Conservation (phyloP, 2,888 invertebrate species). For the Cactoblastis cactorum region DNA sequence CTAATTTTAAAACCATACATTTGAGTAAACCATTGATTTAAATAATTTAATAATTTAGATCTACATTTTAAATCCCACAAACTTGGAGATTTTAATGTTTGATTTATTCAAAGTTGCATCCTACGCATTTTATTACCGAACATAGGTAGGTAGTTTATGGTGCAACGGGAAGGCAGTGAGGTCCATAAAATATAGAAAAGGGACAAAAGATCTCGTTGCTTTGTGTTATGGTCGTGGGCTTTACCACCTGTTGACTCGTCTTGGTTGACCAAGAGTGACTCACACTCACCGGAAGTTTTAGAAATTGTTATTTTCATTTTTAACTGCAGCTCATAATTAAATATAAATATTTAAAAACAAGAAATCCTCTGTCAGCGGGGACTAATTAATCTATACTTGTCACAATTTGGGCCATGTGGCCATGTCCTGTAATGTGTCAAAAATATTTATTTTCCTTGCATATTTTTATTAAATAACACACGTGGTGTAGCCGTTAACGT, state of each 20-base stretch:
- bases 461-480: too few species aligned
- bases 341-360: too few species aligned
- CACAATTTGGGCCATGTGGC: too few species aligned
- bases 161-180: constrained; percentile 2
- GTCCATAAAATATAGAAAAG: constrained; percentile 14
- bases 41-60: not conserved
- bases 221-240: constrained; percentile 23
- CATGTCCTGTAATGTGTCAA: too few species aligned
- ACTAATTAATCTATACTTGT: too few species aligned
- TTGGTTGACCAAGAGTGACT: constrained; percentile 39
- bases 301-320: too few species aligned
- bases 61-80: not conserved
- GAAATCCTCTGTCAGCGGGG: too few species aligned
- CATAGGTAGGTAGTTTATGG: constrained; percentile 10
- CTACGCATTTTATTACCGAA: constrained; percentile 6
- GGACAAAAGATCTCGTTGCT: constrained; percentile 19
- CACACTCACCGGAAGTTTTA: constrained; percentile 51
- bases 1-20: too few species aligned
- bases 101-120: not conserved
- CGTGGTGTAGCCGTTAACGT: too few species aligned
- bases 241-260: constrained; percentile 30
- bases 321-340: too few species aligned
- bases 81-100: not conserved
- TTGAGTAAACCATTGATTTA: too few species aligned
- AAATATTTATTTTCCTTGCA: too few species aligned